Evolutionary conservation across 30 jellyfish, hydroid and myxozoan species (phyloP).

Genomic region (Aurelia sp.): DNA sequence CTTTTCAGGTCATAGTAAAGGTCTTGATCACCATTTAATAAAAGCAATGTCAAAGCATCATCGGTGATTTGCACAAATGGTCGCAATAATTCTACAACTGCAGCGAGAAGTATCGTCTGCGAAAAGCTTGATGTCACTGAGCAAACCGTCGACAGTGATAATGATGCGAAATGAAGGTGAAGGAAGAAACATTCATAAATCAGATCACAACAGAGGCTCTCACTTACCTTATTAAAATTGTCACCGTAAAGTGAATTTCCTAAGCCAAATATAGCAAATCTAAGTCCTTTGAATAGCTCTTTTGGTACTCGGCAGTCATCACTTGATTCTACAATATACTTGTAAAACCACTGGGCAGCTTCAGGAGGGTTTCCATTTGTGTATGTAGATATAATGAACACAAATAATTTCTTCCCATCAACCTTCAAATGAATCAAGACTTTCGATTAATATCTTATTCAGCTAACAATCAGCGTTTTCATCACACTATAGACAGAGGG

Average conservation of each 20-base stretch:
- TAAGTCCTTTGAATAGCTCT: slow-evolving; percentile 72
- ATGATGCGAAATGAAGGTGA: no score
- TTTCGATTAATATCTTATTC: no score
- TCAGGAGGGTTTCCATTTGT: slow-evolving; percentile 92
- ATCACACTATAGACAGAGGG: no score
- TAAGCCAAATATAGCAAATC: slow-evolving; percentile 92
- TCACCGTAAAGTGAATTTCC: slow-evolving; percentile 94
- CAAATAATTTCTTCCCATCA: slow-evolving; percentile 21
- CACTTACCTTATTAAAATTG: slow-evolving; percentile 83
- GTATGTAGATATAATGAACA: slow-evolving; percentile 88
- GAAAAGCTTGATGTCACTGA: no score
- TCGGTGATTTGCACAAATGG: no score
- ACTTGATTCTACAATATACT: slow-evolving; percentile 79
- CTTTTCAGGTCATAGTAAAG: no score
- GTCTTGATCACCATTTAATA: no score
- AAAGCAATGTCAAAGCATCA: no score
- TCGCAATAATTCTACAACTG: no score
- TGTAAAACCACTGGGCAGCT: slow-evolving; percentile 85
- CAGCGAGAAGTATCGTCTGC: no score
- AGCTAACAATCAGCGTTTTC: no score
- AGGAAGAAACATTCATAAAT: background rate
- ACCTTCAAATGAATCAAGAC: slow-evolving; percentile 22
- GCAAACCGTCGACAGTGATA: no score
- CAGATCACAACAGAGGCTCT: background rate
- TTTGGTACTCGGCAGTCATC: slow-evolving; percentile 96